These are phyloP conservation scores for Psittacula derbiana DNA, from an alignment of 2,797 vertebrate genomes.

Conservation along the genomic window DNA sequence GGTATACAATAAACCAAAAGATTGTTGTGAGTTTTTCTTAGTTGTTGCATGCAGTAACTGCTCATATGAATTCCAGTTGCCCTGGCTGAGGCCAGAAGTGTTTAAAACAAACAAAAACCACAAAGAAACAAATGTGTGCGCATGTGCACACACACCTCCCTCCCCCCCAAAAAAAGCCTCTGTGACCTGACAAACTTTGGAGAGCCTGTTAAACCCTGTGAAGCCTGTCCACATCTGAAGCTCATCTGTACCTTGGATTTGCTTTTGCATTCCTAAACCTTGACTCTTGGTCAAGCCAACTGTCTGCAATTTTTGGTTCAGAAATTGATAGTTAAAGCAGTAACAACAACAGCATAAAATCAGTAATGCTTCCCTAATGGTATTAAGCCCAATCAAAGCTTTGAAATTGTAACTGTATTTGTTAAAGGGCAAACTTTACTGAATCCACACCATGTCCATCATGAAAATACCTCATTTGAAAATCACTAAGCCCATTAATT, in stretches of 20 bases:
- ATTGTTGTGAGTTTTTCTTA: conserved; percentile 40
- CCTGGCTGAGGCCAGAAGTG: background rate
- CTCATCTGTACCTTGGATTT: conserved; percentile 72
- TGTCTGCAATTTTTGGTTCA: conserved; percentile 71
- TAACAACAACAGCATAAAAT: conserved; percentile 64
- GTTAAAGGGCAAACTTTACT: conserved; percentile 68
- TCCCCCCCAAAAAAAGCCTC: background rate
- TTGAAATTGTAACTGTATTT: conserved; percentile 73
- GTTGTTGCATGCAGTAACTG: background rate
- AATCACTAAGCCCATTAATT: conserved; percentile 69
- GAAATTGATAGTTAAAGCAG: conserved; percentile 70
- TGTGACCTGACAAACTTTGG: conserved; percentile 45
- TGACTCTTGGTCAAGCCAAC: conserved; percentile 71
- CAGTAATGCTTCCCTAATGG: conserved; percentile 65
- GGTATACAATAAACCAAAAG: conserved; percentile 59
- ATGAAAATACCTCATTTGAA: conserved; percentile 67
- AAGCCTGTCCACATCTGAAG: conserved; percentile 69
- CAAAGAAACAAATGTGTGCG: background rate
- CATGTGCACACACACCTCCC: background rate
- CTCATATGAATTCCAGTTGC: conserved; percentile 1
- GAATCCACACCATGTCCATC: conserved; percentile 66
- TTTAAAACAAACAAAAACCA: background rate
- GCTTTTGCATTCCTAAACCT: conserved; percentile 73
- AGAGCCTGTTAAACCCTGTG: conserved; percentile 10
- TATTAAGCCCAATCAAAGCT: conserved; percentile 68